Evolutionary conservation across 2,113 vertebrate species (phyloP).

Genomic region (Sturnus vulgaris): DNA sequence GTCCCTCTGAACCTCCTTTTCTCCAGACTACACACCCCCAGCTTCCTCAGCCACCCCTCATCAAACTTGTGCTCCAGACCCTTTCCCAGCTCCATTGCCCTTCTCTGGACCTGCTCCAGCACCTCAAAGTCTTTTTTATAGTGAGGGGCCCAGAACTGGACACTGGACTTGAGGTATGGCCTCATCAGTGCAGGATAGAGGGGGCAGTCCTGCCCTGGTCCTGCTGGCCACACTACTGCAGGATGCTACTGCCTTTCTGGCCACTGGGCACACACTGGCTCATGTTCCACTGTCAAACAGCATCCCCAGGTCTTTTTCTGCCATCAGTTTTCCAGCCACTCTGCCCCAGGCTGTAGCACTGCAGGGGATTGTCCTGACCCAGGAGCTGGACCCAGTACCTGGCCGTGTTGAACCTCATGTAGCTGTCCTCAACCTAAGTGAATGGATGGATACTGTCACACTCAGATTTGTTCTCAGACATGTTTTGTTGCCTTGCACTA

Average conservation of each 20-base stretch:
- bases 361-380: too few relatives aligned
- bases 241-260: neutral
- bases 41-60: neutral
- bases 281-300: too few relatives aligned
- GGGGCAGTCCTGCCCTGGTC: too few relatives aligned
- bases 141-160: neutral
- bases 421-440: neutral
- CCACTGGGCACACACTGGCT: neutral
- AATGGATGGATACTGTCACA: neutral
- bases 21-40: neutral
- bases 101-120: neutral
- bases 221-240: neutral
- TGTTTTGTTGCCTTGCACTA: neutral
- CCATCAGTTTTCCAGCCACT: neutral
- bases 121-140: neutral
- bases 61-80: neutral
- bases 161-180: rapidly evolving
- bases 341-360: neutral
- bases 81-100: neutral
- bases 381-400: too few relatives aligned
- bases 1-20: neutral
- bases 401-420: neutral
- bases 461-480: neutral
- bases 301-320: neutral
- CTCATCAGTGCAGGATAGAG: neutral